Evolutionary conservation across 2,113 vertebrate genomes (phyloP).

Genomic region (Plecturocebus donacophilus): DNA sequence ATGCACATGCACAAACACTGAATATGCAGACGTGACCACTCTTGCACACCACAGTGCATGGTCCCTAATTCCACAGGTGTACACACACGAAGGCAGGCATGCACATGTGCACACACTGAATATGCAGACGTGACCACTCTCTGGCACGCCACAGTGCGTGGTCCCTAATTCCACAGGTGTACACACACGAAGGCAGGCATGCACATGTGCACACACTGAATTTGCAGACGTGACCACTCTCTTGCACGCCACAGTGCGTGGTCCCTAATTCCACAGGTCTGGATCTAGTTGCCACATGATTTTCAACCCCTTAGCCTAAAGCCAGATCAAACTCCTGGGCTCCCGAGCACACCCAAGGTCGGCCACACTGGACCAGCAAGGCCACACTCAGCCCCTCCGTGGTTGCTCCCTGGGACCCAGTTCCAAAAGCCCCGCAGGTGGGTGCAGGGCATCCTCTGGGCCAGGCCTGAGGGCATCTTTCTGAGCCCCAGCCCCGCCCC

Average conservation of each 20-base stretch:
- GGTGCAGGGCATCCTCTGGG: no score
- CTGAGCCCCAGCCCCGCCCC: not conserved
- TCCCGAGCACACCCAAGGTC: not conserved
- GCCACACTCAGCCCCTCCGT: not conserved
- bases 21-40: not conserved
- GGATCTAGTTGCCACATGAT: no score
- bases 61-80: not conserved
- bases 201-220: not conserved
- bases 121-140: not conserved
- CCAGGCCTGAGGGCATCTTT: not conserved
- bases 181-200: not conserved
- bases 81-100: no score
- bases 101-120: no score
- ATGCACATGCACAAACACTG: no score
- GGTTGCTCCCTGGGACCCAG: not conserved
- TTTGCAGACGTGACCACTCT: not conserved
- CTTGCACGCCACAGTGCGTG: no score
- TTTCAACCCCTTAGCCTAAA: not conserved
- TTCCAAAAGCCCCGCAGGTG: not conserved
- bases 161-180: no score
- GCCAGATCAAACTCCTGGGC: not conserved
- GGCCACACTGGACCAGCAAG: not conserved
- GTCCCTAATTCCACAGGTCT: not conserved
- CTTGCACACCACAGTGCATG: no score
- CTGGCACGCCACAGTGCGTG: no score